Evolutionary conservation across 64 coral and sea anemone genomes (phyloP).

Genomic region (Hydrozoanthus tunicans): DNA sequence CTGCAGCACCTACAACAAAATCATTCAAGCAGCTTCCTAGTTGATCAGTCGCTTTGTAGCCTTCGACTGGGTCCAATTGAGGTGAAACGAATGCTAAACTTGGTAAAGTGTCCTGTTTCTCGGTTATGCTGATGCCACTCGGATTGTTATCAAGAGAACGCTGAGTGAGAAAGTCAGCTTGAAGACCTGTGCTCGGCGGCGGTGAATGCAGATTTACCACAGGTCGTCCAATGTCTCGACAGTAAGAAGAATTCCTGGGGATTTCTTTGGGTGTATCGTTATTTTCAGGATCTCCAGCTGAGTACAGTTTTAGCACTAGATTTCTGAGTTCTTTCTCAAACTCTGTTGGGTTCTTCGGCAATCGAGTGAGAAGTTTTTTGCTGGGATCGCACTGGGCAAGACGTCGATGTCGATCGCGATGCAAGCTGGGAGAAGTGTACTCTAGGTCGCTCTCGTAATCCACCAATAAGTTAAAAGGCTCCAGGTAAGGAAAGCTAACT

Average conservation of each 20-base stretch:
- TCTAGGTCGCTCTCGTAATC: conserved; percentile 53
- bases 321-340: conserved; percentile 47
- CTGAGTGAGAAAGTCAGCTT: not conserved
- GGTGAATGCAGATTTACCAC: not conserved
- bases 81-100: conserved; percentile 5
- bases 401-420: conserved; percentile 31
- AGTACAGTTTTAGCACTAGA: conserved; percentile 34
- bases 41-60: not conserved
- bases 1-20: not conserved
- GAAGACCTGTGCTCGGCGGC: not conserved
- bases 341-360: conserved; percentile 50
- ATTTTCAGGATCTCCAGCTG: conserved; percentile 10
- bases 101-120: not conserved
- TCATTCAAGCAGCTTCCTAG: not conserved
- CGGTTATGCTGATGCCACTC: not conserved
- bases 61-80: not conserved
- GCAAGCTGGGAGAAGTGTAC: conserved; percentile 20
- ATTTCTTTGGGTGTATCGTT: not conserved
- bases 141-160: not conserved
- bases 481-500: conserved; percentile 42
- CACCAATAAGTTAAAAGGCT: conserved; percentile 40
- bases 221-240: not conserved
- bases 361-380: conserved; percentile 24
- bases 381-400: conserved; percentile 12
- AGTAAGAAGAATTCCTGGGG: not conserved